Conservation (phyloP, 2,888 invertebrate species). For the Dichetophora obliterata region DNA sequence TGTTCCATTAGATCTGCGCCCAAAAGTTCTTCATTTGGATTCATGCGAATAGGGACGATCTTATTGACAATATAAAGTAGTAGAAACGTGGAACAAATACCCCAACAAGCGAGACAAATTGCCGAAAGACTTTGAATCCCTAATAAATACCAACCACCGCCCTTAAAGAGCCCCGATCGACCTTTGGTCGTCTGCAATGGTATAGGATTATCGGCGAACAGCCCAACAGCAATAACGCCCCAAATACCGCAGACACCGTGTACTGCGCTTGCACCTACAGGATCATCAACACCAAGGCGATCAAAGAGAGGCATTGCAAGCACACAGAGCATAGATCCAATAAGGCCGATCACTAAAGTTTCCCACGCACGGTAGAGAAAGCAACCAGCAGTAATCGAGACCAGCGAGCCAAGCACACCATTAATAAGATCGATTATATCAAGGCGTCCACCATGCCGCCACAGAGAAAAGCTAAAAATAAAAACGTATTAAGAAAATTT, state of each 20-base stretch:
- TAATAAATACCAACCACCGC: constrained; percentile 89
- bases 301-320: constrained; percentile 82
- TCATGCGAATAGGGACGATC: constrained; percentile 87
- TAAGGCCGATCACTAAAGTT: constrained; percentile 82
- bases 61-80: constrained; percentile 85
- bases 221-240: constrained; percentile 81
- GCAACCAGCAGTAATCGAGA: constrained; percentile 90
- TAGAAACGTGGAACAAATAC: constrained; percentile 77
- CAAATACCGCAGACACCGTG: constrained; percentile 85
- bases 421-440: constrained; percentile 90
- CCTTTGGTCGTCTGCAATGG: constrained; percentile 86
- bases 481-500: background rate
- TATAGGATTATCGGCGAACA: constrained; percentile 88
- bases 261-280: constrained; percentile 91
- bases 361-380: constrained; percentile 91
- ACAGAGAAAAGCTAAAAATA: constrained; percentile 74
- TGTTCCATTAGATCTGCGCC: constrained; percentile 94
- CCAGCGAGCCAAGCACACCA: constrained; percentile 87
- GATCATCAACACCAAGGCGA: constrained; percentile 81
- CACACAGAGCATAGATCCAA: constrained; percentile 83
- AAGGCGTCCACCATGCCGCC: constrained; percentile 79
- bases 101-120: constrained; percentile 82
- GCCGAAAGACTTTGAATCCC: constrained; percentile 85
- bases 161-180: constrained; percentile 81
- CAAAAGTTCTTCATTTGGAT: constrained; percentile 84